Base-by-base conservation (phyloP, 35 echinoderm and acorn worm genomes). In the Nesometra sesokonis region DNA sequence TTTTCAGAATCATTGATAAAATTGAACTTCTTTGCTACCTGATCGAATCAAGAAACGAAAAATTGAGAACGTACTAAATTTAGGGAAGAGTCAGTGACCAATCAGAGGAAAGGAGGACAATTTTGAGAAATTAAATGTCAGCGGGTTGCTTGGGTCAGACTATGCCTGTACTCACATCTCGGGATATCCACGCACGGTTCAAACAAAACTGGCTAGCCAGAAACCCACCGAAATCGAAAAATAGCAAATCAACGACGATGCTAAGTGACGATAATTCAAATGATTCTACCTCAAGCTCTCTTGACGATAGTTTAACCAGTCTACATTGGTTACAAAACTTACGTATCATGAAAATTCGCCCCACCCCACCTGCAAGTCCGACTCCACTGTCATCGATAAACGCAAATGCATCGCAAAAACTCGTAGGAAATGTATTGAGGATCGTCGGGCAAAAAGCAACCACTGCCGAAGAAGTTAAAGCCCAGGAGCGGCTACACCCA, bases 301-400 rank as follows among this genome's bases (percentile, higher is more conserved):
- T 99, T 27, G 96, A 99, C 23, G 96, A 99, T 84, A 99, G 96
- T 88, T 83, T 99, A 23, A 99, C 96, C 1, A 99, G 96, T 80
- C 88, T 99, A 11, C 93, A 94, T 78, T 99, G 96, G 96, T 78
- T 99, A 29, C 96, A 99, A 78, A 94, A 99, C 78, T 80, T 99
- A 29, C 82, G 93, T 11, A 94, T 99, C 87, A 91, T 94, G 92
- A 86, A 89, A 57, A 91, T 99, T 47, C 88, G 90, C 77, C 92
- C 94, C 34, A 93, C 96, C 8, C 92, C 96, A 3, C 96, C 96
- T 17, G 92, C 88, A 83, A 99, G 96, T 77, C 96, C 96, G 4
- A 89, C 92, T 32, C 96, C 92, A 4, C 77, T 99, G 47, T 91
- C 92, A 0, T 35, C 82, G 1, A 79, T 87, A 46, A 90, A 88